Percentiles rank a stretch among this genome's conserved stretches.
These are phyloP conservation scores for Bimastos eiseni DNA, from an alignment of 2,888 invertebrate species.

Conservation along the genomic window DNA sequence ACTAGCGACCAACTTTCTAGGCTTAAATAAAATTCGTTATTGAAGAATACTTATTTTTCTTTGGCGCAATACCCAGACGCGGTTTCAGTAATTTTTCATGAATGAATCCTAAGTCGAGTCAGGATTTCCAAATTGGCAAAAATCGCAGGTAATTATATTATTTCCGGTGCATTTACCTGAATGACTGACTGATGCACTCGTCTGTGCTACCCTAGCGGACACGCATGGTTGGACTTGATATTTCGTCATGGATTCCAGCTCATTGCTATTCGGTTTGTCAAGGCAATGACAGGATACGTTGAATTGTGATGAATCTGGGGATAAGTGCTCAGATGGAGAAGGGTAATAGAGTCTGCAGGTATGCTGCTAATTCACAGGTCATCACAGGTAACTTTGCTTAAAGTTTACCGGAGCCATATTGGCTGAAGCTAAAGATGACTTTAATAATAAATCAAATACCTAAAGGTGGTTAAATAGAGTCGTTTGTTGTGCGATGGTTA, in stretches of 20 bases:
- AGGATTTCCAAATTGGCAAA: not conserved
- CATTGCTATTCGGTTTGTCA: not conserved
- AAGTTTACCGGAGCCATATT: too few relatives aligned
- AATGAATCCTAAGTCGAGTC: not conserved
- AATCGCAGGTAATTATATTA: not conserved
- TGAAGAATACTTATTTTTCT: not conserved
- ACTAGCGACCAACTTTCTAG: not conserved
- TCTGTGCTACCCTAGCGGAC: not conserved
- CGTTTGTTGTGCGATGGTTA: too few relatives aligned
- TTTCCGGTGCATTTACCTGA: not conserved
- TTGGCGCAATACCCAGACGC: not conserved
- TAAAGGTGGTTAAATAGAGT: too few relatives aligned
- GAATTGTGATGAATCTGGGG: not conserved
- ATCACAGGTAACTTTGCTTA: too few relatives aligned
- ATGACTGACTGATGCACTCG: not conserved
- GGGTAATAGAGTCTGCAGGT: not conserved
- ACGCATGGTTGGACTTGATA: not conserved
- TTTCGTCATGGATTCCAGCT: not conserved
- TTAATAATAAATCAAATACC: too few relatives aligned
- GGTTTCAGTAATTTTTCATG: not conserved
- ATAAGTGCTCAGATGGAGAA: not conserved
- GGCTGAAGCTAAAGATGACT: too few relatives aligned
- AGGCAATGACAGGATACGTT: not conserved
- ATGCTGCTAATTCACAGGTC: too few relatives aligned
- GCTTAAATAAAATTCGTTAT: not conserved